A percentile compares a stretch with the other conserved stretches of the same genome.
These are phyloP conservation scores for Leptobrachium ailaonicum DNA, from an alignment of 2,113 vertebrate genomes.

Conservation along the genomic window DNA sequence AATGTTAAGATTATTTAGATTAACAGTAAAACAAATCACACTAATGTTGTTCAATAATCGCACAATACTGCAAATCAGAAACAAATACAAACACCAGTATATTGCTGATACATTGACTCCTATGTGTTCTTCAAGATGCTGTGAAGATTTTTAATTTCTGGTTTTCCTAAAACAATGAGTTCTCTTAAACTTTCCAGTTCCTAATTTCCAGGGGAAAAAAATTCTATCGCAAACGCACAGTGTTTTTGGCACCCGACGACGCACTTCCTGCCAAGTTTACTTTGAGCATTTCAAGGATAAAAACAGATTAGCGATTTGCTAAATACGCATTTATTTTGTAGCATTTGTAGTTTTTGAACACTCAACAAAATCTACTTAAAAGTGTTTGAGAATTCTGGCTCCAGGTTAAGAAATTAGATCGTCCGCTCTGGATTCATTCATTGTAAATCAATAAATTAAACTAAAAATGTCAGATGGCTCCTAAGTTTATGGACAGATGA, in stretches of 20 bases:
- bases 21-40: too few species aligned
- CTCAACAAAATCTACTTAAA: constrained; percentile 30
- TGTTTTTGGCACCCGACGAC: constrained; percentile 47
- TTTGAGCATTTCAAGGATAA: constrained; percentile 43
- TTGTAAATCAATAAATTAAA: constrained; percentile 24
- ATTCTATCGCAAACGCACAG: constrained; percentile 34
- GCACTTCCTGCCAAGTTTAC: constrained; percentile 34
- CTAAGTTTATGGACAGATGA: constrained; percentile 21
- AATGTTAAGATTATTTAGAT: too few species aligned
- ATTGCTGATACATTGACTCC: neutral
- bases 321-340: constrained; percentile 42
- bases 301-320: constrained; percentile 19
- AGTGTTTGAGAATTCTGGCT: constrained; percentile 19
- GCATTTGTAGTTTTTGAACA: constrained; percentile 26
- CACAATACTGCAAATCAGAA: neutral
- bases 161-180: neutral
- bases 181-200: constrained; percentile 29
- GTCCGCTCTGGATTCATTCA: constrained; percentile 1
- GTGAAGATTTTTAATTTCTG: neutral
- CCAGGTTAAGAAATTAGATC: constrained; percentile 26
- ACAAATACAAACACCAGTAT: neutral
- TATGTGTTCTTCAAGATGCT: neutral
- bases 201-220: constrained; percentile 13
- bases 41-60: neutral
- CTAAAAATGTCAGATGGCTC: neutral